Percentiles rank a stretch among this genome's conserved stretches.
Conservation (phyloP, 2,888 invertebrate genomes). For the Leucania comma region DNA sequence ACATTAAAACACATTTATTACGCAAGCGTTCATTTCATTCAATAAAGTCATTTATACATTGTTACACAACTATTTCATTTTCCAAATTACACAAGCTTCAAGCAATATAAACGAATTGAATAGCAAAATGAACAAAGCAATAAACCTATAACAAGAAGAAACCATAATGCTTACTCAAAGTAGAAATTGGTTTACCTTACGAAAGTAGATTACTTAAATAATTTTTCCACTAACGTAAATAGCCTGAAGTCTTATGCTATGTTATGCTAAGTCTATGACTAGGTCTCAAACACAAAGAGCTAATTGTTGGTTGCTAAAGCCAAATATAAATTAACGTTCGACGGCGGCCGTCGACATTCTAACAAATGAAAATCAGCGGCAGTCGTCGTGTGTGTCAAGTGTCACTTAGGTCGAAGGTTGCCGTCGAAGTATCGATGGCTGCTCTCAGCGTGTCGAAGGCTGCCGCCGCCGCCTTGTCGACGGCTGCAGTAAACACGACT, state of each 20-base stretch:
- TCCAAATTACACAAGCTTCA: slow-evolving; percentile 1
- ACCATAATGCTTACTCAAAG: neutral
- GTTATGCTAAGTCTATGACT: neutral
- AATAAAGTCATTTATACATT: neutral
- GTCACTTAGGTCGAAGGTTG: no score
- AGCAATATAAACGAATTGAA: neutral
- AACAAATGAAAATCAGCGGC: no score
- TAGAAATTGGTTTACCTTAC: slow-evolving; percentile 7
- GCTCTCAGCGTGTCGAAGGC: no score
- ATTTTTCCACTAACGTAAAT: neutral
- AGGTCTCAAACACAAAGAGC: no score
- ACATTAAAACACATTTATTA: neutral
- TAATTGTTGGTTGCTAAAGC: no score
- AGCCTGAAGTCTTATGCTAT: neutral
- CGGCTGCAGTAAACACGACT: no score
- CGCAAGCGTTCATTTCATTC: neutral
- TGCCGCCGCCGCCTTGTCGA: no score
- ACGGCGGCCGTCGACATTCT: no score
- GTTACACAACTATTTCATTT: neutral
- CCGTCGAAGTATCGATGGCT: no score
- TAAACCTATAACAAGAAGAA: slow-evolving; percentile 9
- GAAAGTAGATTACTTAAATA: slow-evolving; percentile 18
- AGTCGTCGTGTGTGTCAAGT: no score
- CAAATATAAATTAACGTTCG: no score
- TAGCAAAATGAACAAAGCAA: slow-evolving; percentile 22